Percentiles rank a stretch among this genome's conserved stretches.
Conservation (phyloP, 2,888 invertebrate genomes). For the Agrotis exclamationis region DNA sequence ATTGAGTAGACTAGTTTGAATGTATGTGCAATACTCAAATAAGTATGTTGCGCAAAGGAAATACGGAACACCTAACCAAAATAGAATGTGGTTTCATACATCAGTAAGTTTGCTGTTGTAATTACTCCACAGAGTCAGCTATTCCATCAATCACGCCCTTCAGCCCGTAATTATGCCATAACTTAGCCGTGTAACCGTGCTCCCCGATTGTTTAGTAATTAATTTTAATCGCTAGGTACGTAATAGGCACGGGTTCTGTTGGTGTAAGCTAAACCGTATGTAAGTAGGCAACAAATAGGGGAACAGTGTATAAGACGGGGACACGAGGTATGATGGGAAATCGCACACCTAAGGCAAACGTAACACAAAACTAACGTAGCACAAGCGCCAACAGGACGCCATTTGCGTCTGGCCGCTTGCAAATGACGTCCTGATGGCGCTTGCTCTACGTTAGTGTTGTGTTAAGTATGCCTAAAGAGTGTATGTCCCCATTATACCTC, state of each 20-base stretch:
- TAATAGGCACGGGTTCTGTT: conserved; percentile 16
- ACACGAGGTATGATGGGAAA: too few relatives aligned
- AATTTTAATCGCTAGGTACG: conserved; percentile 58
- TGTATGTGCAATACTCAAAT: not conserved
- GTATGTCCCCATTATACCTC: too few relatives aligned
- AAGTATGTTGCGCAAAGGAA: not conserved
- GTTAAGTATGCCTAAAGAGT: too few relatives aligned
- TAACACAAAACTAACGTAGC: too few relatives aligned
- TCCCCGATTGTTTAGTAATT: conserved; percentile 60
- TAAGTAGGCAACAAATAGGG: too few relatives aligned
- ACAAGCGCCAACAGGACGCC: too few relatives aligned
- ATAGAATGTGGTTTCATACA: conserved; percentile 1
- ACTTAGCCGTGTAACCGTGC: conserved; percentile 59
- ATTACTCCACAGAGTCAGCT: conserved; percentile 35
- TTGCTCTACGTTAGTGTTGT: too few relatives aligned
- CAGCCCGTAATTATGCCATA: conserved; percentile 59
- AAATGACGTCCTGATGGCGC: too few relatives aligned
- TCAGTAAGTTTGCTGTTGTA: conserved; percentile 29
- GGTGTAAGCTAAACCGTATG: conserved; percentile 32
- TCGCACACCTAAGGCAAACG: too few relatives aligned
- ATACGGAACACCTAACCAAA: not conserved
- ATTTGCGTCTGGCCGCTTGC: too few relatives aligned
- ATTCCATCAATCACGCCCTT: conserved; percentile 58
- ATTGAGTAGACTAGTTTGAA: not conserved
- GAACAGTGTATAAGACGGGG: too few relatives aligned